Evolutionary conservation across 2,888 invertebrate genomes (phyloP), one percentile per base, ranked within the genome.

Genomic region (Andrena camellia): DNA sequence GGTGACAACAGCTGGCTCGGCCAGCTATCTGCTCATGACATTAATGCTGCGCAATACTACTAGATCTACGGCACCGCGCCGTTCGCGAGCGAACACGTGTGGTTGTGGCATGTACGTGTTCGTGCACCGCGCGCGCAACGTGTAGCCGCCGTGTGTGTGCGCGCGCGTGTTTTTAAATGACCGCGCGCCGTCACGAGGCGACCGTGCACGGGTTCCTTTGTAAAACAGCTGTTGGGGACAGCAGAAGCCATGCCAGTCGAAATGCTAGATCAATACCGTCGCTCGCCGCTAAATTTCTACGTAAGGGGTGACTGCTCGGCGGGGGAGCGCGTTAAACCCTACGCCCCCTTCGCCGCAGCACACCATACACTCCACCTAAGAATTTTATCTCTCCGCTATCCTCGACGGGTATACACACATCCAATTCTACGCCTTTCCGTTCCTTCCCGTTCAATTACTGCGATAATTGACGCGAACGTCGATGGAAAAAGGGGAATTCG

Each of bases 181-280:
- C 82, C 84, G 71, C 60, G 74, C 60, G 74, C 66, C 64, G 83
- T 83, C 82, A 85, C 66, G 62, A 68, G 69, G 31, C 78, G 71
- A 73, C 54, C 66, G 71, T 80, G 71, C 77, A 85, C 72, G 88
- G 84, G 87, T 84, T 85, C 87, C 23, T 83, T 86, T 85, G 64
- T 83, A 77, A 85, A 90, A 90, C 90, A 90, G 90, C 90, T 90
- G 90, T 90, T 90, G 85, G 78, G 84, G 70, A 80, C 82, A 79
- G 81, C 81, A 86, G 88, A 89, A 89, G 89, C 86, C 90, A 72
- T 76, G 82, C 82, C 83, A 78, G 79, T 64, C 83, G 78, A 86
- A 85, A 86, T 78, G 80, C 79, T 87, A 86, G 88, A 90, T 90
- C 90, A 90, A 90, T 90, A 90, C 89, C 57, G 74, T 62, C 70